phyloP scores from a whole-genome alignment of 2,113 vertebrate genomes.

The Phylloscopus trochiloides region DNA sequence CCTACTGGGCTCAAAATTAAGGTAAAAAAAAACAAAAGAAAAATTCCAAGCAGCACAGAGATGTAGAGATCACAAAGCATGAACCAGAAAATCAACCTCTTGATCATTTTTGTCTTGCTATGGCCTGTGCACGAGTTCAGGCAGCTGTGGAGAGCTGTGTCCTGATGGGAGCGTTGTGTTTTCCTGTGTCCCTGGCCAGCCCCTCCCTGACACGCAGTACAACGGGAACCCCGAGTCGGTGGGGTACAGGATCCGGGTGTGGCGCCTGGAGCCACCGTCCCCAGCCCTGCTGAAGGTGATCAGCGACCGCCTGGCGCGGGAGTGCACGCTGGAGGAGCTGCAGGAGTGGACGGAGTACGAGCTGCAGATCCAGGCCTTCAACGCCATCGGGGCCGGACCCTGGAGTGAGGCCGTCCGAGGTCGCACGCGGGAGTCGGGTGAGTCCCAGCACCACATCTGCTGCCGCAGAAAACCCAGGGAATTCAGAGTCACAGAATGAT shows the following conservation, averaged over 20 bases:
- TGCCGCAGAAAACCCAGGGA: rapidly evolving
- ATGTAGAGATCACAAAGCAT: rapidly evolving
- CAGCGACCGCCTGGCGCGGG: constrained; percentile 73
- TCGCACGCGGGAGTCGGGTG: constrained; percentile 87
- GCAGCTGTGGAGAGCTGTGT: neutral
- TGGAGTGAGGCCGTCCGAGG: constrained; percentile 84
- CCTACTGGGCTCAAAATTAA: neutral
- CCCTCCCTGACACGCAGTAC: constrained; percentile 84
- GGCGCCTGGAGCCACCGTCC: constrained; percentile 72
- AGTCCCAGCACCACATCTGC: neutral
- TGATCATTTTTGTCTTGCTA: neutral
- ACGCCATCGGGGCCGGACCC: constrained; percentile 89
- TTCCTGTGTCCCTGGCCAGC: constrained; percentile 58
- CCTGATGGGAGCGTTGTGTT: neutral
- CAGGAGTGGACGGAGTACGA: constrained; percentile 90
- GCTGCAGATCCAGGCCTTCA: constrained; percentile 90
- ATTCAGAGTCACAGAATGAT: too few species aligned
- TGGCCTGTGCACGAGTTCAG: neutral
- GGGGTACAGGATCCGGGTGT: constrained; percentile 83
- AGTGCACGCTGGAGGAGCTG: constrained; percentile 83
- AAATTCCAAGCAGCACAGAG: neutral
- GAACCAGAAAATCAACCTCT: neutral
- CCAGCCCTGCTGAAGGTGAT: constrained; percentile 64
- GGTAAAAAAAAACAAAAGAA: neutral
- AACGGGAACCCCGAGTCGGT: constrained; percentile 90